Evolutionary conservation across 2,888 invertebrate genomes (phyloP).

Genomic region (Drosophila acutilabella): DNA sequence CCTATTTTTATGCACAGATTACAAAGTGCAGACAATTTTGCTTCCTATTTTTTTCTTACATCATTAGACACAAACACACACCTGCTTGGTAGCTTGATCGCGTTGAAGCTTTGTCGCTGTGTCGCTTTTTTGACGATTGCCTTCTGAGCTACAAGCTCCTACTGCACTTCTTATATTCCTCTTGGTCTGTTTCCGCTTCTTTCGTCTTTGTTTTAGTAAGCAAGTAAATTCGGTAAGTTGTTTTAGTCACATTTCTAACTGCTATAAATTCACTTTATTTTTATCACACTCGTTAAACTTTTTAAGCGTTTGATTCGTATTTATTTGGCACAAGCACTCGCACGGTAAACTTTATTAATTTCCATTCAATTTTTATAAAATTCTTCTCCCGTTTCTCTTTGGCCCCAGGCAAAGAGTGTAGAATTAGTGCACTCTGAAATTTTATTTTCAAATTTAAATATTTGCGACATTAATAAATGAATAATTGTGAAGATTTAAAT

Average conservation of each 20-base stretch:
- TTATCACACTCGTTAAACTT: slow-evolving; percentile 41
- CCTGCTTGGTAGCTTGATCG: slow-evolving; percentile 48
- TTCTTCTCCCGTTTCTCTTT: slow-evolving; percentile 45
- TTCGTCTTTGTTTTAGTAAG: slow-evolving; percentile 29
- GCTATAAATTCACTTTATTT: slow-evolving; percentile 51
- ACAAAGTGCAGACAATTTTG: slow-evolving; percentile 28
- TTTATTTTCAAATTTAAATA: neutral
- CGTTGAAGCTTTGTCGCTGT: slow-evolving; percentile 41
- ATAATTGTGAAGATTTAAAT: neutral
- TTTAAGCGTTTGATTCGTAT: slow-evolving; percentile 37
- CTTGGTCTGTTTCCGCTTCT: slow-evolving; percentile 12
- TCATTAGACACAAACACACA: slow-evolving; percentile 42
- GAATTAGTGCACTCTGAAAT: slow-evolving; percentile 53
- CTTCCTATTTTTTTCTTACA: slow-evolving; percentile 45
- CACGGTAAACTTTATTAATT: slow-evolving; percentile 22
- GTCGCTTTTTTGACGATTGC: slow-evolving; percentile 23
- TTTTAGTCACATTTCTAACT: slow-evolving; percentile 74
- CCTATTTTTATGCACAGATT: slow-evolving; percentile 38
- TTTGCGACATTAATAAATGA: slow-evolving; percentile 14
- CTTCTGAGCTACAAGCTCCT: slow-evolving; percentile 40
- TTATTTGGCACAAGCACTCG: slow-evolving; percentile 45
- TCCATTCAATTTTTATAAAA: slow-evolving; percentile 14
- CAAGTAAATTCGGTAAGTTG: slow-evolving; percentile 49
- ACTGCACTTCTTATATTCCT: slow-evolving; percentile 42
- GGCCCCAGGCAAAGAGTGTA: slow-evolving; percentile 39